These are phyloP conservation scores for Kryptopterus vitreolus DNA, from an alignment of 2,797 vertebrate genomes.

Conservation along the genomic window DNA sequence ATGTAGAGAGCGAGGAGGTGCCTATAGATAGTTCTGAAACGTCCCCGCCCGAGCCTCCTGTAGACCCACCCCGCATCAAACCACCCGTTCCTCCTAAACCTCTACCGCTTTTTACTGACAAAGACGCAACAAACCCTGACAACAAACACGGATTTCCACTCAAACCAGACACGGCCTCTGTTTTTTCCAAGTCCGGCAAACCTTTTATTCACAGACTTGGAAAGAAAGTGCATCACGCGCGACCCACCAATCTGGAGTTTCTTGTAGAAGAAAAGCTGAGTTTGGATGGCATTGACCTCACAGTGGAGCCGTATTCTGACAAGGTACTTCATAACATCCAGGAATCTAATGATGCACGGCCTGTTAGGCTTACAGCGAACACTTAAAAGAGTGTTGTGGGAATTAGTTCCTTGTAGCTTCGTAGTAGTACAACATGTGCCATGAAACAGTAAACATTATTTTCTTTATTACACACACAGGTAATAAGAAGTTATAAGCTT, in stretches of 20 bases:
- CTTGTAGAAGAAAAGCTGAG: constrained; percentile 75
- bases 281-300: constrained; percentile 77
- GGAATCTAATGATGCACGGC: background rate
- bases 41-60: constrained; percentile 21
- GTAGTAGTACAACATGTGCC: background rate
- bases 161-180: constrained; percentile 59
- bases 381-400: background rate
- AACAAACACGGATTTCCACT: constrained; percentile 43
- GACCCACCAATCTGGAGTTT: constrained; percentile 70
- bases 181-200: constrained; percentile 68
- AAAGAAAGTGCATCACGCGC: constrained; percentile 69
- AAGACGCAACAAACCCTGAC: constrained; percentile 40
- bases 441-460: background rate
- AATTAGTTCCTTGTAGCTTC: background rate
- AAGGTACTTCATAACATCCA: constrained; percentile 63
- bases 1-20: constrained; percentile 9
- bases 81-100: constrained; percentile 72
- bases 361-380: background rate
- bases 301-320: constrained; percentile 79
- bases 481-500: too few relatives aligned
- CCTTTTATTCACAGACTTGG: constrained; percentile 74
- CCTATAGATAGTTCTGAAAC: constrained; percentile 23
- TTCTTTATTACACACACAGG: too few relatives aligned
- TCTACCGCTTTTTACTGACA: constrained; percentile 58
- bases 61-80: constrained; percentile 62